Base-by-base conservation (phyloP, 2,797 vertebrate genomes). In the Epinephelus coioides region DNA sequence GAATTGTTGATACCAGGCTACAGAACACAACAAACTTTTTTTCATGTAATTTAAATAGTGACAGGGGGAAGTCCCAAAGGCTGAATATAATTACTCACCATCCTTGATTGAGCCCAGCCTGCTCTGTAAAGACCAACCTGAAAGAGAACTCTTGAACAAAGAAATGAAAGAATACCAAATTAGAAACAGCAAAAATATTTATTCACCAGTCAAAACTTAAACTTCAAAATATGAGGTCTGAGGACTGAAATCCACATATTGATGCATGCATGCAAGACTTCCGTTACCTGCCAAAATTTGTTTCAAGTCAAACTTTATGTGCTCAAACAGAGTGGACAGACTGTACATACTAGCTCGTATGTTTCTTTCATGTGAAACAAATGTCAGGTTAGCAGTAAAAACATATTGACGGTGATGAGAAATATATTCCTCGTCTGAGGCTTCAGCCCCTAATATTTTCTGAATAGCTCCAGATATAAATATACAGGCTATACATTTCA, bases 121-220 rank as follows among this genome's bases (percentile, higher is more conserved):
- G 62, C n/a, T 30, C 14, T 46, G 17, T 40, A 8, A 69, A 40
- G 12, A 65, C 5, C 27, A 25, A 60, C 17, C 10, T 21, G 5
- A 51, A n/a, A 62, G n/a, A 47, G 7, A 34, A 21, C 3, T n/a
- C 10, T 13, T 2, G 12, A 55, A 49, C 23, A 14, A 54, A 70
- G 6, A 59, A 55, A 60, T 25, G 6, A 60, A 40, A 47, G n/a
- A 66, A 25, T 10, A 61, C 62, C 10, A 6, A 55, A 62, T 84
- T 87, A 89, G 64, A 91, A 92, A 92, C 79, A 89, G 71, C 70
- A 76, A 87, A 34, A 89, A 88, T 85, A 88, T 94, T 94, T 94
- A 94, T 92, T 94, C 68, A 86, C 69, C 86, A 71, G 75, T 85
- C 73, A 84, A 87, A 89, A 89, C 85, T 91, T 46, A 77, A 84